Evolutionary conservation across 1,140 invertebrate genomes (phyloP), one percentile per base, ranked within the genome.

Genomic region (Conopomorpha cramerella): DNA sequence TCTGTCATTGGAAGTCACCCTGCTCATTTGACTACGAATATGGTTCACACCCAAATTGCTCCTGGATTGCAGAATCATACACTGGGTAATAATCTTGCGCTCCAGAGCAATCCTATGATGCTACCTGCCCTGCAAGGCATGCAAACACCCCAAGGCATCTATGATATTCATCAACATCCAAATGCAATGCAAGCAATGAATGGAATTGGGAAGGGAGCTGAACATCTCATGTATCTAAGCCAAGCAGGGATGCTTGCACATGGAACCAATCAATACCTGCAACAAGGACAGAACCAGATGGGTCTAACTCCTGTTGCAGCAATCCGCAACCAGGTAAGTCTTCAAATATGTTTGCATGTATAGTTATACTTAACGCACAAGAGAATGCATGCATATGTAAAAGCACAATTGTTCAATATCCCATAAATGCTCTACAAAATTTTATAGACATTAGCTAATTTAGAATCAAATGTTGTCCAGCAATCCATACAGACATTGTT

Each of bases 221-320:
- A 87, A 55, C 85, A 86, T 50, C 66, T 86, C 25, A 82, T 87
- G 63, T 87, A 86, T 58, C 77, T 85, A 36, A 84, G 84, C 59
- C 85, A 86, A 54, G 82, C 83, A 55, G 80, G 81, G 25, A 80
- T 86, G 51, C 71, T 83, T 45, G 81, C 82, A 50, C 81, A 82
- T 49, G 82, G 81, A 13, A 77, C 83, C n/a, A 81, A 83, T 49
- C 84, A 86, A 45, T 84, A 81, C 53, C 67, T 85, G 29, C 82
- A 83, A 41, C 84, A 85, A 51, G 79, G 80, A 51, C 78, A 81
- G 45, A 81, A 76, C 39, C 81, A 59, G 45, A 70, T 82, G 25
- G 76, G 81, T 16, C 57, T 81, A 8, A 81, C 82, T 36, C 82
- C 82, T 37, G 78, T 84, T 40, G 66, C 71, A 39, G 68, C 72